Evolutionary conservation across 2,113 vertebrate species (phyloP), one percentile per base, ranked within the genome.

Genomic region (Actenoides lindsayi): DNA sequence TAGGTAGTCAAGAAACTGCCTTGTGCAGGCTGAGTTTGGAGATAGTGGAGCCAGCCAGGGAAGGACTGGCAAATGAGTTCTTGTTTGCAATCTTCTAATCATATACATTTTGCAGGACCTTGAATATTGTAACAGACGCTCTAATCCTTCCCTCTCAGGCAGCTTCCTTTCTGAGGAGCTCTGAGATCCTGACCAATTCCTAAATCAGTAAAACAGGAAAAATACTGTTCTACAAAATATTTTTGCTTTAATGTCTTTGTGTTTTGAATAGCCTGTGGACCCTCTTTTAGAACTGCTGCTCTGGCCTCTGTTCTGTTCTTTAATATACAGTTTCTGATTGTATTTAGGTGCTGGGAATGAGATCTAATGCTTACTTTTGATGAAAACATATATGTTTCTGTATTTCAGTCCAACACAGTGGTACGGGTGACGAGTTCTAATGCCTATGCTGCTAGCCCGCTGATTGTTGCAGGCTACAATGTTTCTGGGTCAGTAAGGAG

Each of bases 401-500:
- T 90, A 4, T 80, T 84, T 28, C 63, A 99, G 99, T 98, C 99
- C 1, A 92, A 96, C 30, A 99, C 99, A 28, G 97, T 98, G 0
- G 99, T 99, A 50, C 97, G 98, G 3, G 99, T 99, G 59, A 98
- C 97, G 3, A 99, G 98, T 65, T 98, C 98, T 90, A 99, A 99
- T 1, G 98, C 99, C 28, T 98, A 98, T 1, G 99, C 98, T 2
- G 95, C 98, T 6, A 97, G 97, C 31, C 98, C 99, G 63, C 98
- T 99, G 80, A 24, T 99, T 5, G 99, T 99, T 33, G 99, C 98
- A 19, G 99, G 99, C 67, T 99, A 99, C 69, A 99, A 99, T 0
- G 99, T 99, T 54, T 99, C 98, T 4, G 99, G 99, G 67, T 99
- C 98, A 85, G 99, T 99, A 44, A 98, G 99, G 80, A 99, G 99